These are phyloP conservation scores for Carpatolechia fugitivella DNA, from an alignment of 2,888 invertebrate species.

Conservation along the genomic window DNA sequence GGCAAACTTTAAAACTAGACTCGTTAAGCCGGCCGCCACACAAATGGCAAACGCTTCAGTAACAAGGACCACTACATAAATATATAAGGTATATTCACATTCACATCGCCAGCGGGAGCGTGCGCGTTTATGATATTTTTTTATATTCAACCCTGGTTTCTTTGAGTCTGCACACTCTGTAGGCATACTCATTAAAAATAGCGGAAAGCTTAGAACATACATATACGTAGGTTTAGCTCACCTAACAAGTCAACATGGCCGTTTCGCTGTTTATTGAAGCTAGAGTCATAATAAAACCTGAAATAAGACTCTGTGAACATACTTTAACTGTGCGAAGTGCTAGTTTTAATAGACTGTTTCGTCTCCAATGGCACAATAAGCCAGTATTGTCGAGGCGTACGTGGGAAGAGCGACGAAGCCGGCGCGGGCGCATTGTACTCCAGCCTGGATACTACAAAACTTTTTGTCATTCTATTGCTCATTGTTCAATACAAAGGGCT, in stretches of 20 bases:
- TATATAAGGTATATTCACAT: neutral
- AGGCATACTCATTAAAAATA: neutral
- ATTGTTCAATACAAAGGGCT: conserved; percentile 68
- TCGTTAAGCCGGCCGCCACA: conserved; percentile 22
- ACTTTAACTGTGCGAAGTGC: neutral
- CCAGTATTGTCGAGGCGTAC: conserved; percentile 24
- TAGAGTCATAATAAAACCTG: neutral
- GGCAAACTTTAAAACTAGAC: conserved; percentile 21
- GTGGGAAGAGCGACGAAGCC: conserved; percentile 61
- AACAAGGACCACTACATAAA: conserved; percentile 5
- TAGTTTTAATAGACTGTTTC: conserved; percentile 6
- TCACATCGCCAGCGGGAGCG: neutral
- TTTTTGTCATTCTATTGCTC: conserved; percentile 68
- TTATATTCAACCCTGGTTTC: neutral
- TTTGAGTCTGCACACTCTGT: neutral
- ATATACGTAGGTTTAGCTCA: neutral
- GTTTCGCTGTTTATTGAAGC: neutral
- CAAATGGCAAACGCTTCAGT: conserved; percentile 16
- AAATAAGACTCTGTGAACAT: neutral
- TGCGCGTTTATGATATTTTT: neutral
- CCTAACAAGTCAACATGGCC: neutral
- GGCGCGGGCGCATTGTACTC: conserved; percentile 63
- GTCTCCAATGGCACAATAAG: conserved; percentile 14
- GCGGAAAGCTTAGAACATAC: neutral
- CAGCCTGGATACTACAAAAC: conserved; percentile 56